Evolutionary conservation across 2,797 vertebrate genomes (phyloP).

Genomic region (Acrossocheilus fasciatus): DNA sequence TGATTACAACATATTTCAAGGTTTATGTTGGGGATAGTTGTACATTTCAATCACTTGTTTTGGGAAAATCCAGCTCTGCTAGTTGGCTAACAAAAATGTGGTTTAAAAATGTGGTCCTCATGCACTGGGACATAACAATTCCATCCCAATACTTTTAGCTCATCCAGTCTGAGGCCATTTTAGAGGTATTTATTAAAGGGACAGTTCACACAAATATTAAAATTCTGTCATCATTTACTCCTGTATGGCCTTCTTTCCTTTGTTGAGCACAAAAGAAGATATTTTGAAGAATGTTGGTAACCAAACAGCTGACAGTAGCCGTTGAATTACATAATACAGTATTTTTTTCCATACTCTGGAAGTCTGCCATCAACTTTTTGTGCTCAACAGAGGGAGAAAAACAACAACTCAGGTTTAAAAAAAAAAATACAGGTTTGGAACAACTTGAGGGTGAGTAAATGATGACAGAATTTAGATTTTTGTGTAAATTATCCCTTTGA

Average conservation of each 20-base stretch:
- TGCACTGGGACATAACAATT: neutral
- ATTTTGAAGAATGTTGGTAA: neutral
- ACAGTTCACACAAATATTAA: neutral
- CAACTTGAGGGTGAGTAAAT: neutral
- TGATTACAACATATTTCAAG: slow-evolving; percentile 22
- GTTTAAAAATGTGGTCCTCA: neutral
- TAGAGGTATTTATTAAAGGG: neutral
- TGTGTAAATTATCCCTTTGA: too few relatives aligned
- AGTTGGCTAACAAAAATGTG: slow-evolving; percentile 3
- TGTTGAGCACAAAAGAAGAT: neutral
- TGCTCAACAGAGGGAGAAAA: neutral
- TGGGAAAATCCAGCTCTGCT: slow-evolving; percentile 13
- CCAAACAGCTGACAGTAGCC: neutral
- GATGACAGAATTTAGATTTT: too few relatives aligned
- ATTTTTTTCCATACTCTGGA: too few relatives aligned
- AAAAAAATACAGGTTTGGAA: neutral
- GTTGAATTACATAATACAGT: too few relatives aligned
- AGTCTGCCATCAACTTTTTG: neutral
- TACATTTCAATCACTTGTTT: slow-evolving; percentile 17
- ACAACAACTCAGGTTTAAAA: neutral
- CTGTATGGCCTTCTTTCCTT: neutral
- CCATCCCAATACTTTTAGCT: neutral
- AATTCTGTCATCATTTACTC: neutral
- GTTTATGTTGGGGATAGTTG: slow-evolving; percentile 30
- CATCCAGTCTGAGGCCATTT: neutral